Evolutionary conservation across 1,140 invertebrate genomes (phyloP), one percentile per base, ranked within the genome.

Genomic region (Ectropis grisescens): DNA sequence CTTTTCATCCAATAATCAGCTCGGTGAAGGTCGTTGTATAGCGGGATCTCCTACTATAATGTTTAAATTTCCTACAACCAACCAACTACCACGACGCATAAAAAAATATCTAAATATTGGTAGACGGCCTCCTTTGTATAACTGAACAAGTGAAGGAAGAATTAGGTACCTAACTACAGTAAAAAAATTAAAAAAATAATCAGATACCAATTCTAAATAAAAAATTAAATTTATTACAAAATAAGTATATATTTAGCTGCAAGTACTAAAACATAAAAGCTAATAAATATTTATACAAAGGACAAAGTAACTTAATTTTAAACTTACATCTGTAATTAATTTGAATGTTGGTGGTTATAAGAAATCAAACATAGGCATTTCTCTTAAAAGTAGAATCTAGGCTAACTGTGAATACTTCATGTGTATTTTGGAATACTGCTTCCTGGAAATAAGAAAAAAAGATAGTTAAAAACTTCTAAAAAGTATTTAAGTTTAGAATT

Each of bases 351-450:
- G 55, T 65, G 57, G 62, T 58, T 55, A 65, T 59, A 56, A 61
- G 58, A 58, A 60, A 56, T 61, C 58, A 53, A 68, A 69, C 64
- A 60, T 68, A 26, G 6, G 2, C 64, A 48, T 70, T 75, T 71
- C 64, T 60, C 69, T 76, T 80, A 80, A 49, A 67, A 62, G 66
- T 58, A 26, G 2, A 6, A 26, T 4, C 16, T 68, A 74, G 59
- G 69, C 58, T 79, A 75, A 58, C 38, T 58, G 67, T 60, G 45
- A 65, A 64, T 54, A 76, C 71, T 76, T 76, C 70, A 80, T 64
- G 75, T 80, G 64, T 80, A 80, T 75, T 80, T 78, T 69, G 75
- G 75, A 67, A 78, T 69, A 78, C 75, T 71, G 72, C 66, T 64
- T 60, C 75, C 75, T 80, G 75, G 29, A 75, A 80, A 75, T 61